Conservation (phyloP, 2,113 vertebrate species). For the Siniperca chuatsi region DNA sequence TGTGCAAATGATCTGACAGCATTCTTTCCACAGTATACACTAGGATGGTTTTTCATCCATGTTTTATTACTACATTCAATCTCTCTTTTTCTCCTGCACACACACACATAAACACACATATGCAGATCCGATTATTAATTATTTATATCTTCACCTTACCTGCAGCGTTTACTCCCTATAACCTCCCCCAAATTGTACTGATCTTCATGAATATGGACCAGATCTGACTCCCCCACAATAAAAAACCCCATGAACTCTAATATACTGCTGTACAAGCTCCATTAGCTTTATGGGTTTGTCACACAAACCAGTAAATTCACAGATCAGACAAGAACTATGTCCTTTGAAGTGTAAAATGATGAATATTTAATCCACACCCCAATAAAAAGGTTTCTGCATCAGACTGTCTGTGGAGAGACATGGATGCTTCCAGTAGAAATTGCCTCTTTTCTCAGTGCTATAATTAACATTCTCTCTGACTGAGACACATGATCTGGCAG, state of each 20-base stretch:
- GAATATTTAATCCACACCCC: constrained; percentile 55
- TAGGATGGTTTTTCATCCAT: not conserved
- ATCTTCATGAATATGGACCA: constrained; percentile 65
- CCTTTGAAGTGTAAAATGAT: constrained; percentile 66
- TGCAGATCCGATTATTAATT: constrained; percentile 66
- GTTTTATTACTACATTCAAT: not conserved
- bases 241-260: constrained; percentile 43
- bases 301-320: constrained; percentile 51
- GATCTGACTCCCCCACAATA: constrained; percentile 26
- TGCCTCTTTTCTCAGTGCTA: constrained; percentile 37
- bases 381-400: constrained; percentile 43
- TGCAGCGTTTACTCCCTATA: constrained; percentile 51
- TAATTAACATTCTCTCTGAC: constrained; percentile 52
- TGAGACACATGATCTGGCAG: constrained; percentile 34
- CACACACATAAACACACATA: constrained; percentile 22
- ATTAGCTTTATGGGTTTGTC: constrained; percentile 55
- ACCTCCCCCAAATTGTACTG: constrained; percentile 46
- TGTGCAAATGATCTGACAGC: not conserved
- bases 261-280: constrained; percentile 39
- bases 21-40: not conserved
- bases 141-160: constrained; percentile 63
- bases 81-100: constrained; percentile 35
- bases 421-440: constrained; percentile 36
- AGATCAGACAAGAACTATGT: constrained; percentile 37
- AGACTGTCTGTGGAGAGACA: constrained; percentile 12